Base-by-base conservation (phyloP, 2,888 invertebrate genomes). In the Apamea anceps region DNA sequence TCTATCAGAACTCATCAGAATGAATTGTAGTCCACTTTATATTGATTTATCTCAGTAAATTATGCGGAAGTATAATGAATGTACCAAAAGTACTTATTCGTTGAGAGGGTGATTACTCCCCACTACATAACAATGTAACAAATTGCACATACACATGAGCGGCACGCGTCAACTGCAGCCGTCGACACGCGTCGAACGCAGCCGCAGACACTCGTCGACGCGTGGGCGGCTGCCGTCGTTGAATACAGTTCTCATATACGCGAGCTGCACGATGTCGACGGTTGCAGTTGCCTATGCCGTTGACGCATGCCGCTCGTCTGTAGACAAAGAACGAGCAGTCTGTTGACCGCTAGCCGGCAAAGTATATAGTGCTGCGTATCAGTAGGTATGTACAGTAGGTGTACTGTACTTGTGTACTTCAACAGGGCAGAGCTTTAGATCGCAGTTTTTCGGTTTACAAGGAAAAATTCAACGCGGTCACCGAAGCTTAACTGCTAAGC, bases 391-490 rank as follows among this genome's bases (percentile, higher is more conserved):
- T n/a, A n/a, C n/a, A n/a, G n/a, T n/a, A n/a, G n/a, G n/a, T n/a
- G n/a, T n/a, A n/a, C n/a, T n/a, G n/a, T n/a, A n/a, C n/a, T n/a
- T n/a, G n/a, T n/a, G n/a, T n/a, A n/a, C n/a, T n/a, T 28, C 72
- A 82, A 72, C 54, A 67, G 72, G 83, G 54, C 80, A 67, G 51
- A 62, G 77, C 62, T 81, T 28, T 62, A 77, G n/a, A 82, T 72
- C 77, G 37, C 67, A 72, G 67, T 62, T 72, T 63, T 82, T 72
- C 48, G 54, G 25, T 82, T 77, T 63, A 82, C 77, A 68, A 72
- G 48, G 37, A 72, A 82, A 82, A 54, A n/a, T 62, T 57, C 7
- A 54, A 63, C 15, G 67, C 54, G 72, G 82, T 77, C 45, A 37
- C 54, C 66, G 12, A n/a, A 57, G 71, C 72, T 82, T 72, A 81